Percentiles rank a stretch among this genome's conserved stretches.
Evolutionary conservation across 1,140 invertebrate genomes (phyloP).

Genomic region (honey bee (Apis mellifera)): DNA sequence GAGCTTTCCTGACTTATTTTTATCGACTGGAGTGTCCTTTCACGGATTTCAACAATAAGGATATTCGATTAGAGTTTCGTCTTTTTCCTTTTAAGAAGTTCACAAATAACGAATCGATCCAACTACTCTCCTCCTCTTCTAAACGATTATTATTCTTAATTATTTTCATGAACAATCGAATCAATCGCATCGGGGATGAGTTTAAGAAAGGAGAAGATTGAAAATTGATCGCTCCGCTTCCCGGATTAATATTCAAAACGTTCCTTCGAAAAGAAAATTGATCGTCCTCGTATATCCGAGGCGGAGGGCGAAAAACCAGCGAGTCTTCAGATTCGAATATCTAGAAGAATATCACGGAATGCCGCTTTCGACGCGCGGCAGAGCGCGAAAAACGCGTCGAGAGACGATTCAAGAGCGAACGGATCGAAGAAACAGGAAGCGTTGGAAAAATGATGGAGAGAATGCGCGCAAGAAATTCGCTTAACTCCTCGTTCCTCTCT

Average conservation of each 20-base stretch:
- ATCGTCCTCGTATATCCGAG: too few relatives aligned
- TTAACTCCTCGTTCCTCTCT: background rate
- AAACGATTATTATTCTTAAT: too few relatives aligned
- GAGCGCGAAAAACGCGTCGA: constrained; percentile 1
- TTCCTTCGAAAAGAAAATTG: too few relatives aligned
- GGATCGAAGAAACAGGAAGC: background rate
- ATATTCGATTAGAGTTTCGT: background rate
- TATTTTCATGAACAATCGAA: too few relatives aligned
- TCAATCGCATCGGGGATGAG: too few relatives aligned
- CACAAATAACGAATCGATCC: background rate
- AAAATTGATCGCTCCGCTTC: too few relatives aligned
- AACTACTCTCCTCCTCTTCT: fast-evolving
- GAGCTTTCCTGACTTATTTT: background rate
- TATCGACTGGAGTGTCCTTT: background rate
- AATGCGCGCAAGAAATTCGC: constrained; percentile 12
- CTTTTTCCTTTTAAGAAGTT: background rate
- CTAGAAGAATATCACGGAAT: background rate
- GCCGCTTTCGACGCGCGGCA: too few relatives aligned
- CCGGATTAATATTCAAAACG: too few relatives aligned
- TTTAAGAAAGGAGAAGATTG: too few relatives aligned
- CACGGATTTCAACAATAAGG: background rate
- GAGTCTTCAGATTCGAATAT: background rate
- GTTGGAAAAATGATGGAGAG: constrained; percentile 15
- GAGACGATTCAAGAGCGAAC: constrained; percentile 12
- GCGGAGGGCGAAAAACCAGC: background rate